Percentiles rank a stretch among this genome's conserved stretches.
phyloP scores from a whole-genome alignment of 2,797 vertebrate species.

The Myotis daubentonii region DNA sequence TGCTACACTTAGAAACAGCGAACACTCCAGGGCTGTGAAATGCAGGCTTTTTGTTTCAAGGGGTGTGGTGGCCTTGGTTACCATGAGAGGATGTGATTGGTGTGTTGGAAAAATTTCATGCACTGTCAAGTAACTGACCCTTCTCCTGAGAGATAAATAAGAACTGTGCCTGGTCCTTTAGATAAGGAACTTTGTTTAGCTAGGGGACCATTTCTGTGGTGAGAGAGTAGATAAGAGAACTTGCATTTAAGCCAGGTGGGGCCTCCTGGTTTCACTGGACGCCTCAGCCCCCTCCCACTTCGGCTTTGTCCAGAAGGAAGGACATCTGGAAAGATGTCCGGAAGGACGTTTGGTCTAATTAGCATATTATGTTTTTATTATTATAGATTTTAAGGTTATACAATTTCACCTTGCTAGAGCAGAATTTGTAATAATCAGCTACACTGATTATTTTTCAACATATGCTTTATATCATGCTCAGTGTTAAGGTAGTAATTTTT shows the following conservation, averaged over 20 bases:
- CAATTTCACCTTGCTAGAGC: neutral
- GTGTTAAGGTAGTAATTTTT: neutral
- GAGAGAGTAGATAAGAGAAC: neutral
- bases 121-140: neutral
- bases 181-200: neutral
- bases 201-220: neutral
- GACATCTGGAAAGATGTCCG: no score
- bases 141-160: neutral
- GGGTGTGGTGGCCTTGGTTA: neutral
- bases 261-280: neutral
- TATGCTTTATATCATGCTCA: neutral
- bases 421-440: neutral
- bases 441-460: neutral
- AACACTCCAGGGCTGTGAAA: neutral
- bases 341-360: no score
- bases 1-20: neutral
- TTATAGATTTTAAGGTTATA: neutral
- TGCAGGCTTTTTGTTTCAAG: neutral
- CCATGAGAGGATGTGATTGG: neutral
- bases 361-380: no score
- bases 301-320: no score
- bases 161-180: neutral
- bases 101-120: neutral
- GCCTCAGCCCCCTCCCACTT: fast-evolving
- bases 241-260: neutral